These are phyloP conservation scores for Scotopteryx bipunctaria DNA, from an alignment of 2,888 invertebrate species.

Conservation along the genomic window DNA sequence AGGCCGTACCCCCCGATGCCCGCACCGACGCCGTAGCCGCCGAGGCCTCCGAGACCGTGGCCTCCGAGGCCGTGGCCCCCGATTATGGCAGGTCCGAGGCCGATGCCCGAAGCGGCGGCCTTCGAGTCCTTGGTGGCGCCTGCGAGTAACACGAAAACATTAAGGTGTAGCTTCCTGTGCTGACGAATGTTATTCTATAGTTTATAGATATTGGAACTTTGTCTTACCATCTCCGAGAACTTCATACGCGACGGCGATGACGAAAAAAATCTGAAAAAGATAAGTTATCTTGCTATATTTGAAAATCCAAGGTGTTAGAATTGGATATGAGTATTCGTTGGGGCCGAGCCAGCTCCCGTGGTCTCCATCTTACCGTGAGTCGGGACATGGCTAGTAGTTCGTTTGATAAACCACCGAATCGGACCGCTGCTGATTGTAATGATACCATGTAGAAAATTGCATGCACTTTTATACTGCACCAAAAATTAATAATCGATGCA, in stretches of 20 bases:
- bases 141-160: slow-evolving; percentile 21
- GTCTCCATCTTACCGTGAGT: slow-evolving; percentile 69
- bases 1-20: slow-evolving; percentile 33
- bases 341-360: background rate
- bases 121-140: slow-evolving; percentile 37
- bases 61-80: slow-evolving; percentile 40
- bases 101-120: slow-evolving; percentile 30
- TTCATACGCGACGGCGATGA: slow-evolving; percentile 73
- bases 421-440: slow-evolving; percentile 59
- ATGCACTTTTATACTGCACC: slow-evolving; percentile 76
- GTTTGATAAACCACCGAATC: slow-evolving; percentile 55
- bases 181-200: background rate
- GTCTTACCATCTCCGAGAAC: slow-evolving; percentile 67
- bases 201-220: background rate
- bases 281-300: slow-evolving; percentile 1
- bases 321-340: background rate
- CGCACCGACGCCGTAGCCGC: slow-evolving; percentile 35
- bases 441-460: slow-evolving; percentile 55
- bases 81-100: slow-evolving; percentile 23
- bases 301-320: background rate
- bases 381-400: slow-evolving; percentile 64
- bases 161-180: background rate
- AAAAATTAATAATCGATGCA: slow-evolving; percentile 74
- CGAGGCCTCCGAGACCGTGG: slow-evolving; percentile 19
- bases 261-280: slow-evolving; percentile 70